Evolutionary conservation across 1,140 invertebrate genomes (phyloP).

Genomic region (Cylas formicarius): DNA sequence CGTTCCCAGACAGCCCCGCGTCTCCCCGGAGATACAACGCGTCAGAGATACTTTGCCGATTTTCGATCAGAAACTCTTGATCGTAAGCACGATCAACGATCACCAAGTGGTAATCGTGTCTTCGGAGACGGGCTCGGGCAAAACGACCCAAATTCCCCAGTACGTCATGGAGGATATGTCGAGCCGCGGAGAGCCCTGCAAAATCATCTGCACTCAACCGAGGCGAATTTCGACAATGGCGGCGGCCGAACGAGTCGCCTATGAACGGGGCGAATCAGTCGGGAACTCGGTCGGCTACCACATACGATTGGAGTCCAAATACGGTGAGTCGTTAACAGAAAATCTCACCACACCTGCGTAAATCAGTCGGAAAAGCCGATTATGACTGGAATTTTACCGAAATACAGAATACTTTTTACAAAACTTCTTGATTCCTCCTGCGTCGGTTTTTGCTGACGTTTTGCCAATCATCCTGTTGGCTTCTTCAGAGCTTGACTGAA

Average conservation of each 20-base stretch:
- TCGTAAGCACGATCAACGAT: constrained; percentile 46
- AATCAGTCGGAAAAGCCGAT: too few species aligned
- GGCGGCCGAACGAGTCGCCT: constrained; percentile 71
- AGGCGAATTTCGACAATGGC: constrained; percentile 83
- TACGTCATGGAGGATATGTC: constrained; percentile 76
- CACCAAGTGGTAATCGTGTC: constrained; percentile 52
- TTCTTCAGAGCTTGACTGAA: too few species aligned
- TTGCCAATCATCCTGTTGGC: too few species aligned
- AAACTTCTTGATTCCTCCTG: too few species aligned
- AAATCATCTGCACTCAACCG: constrained; percentile 91
- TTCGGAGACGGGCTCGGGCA: constrained; percentile 81
- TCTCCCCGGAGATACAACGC: constrained; percentile 28
- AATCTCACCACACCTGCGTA: too few species aligned
- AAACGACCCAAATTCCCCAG: constrained; percentile 88
- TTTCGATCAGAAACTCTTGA: constrained; percentile 45
- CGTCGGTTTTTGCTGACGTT: too few species aligned
- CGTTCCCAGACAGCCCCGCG: constrained; percentile 1
- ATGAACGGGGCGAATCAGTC: constrained; percentile 79
- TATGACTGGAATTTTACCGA: too few species aligned
- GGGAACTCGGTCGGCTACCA: constrained; percentile 91
- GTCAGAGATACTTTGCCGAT: constrained; percentile 55
- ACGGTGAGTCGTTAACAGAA: constrained; percentile 48
- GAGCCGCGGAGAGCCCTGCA: constrained; percentile 57
- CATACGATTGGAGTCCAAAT: constrained; percentile 77
- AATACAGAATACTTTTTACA: too few species aligned